Evolutionary conservation across 1,140 invertebrate genomes (phyloP).

Genomic region (Drosophila rhopaloa): DNA sequence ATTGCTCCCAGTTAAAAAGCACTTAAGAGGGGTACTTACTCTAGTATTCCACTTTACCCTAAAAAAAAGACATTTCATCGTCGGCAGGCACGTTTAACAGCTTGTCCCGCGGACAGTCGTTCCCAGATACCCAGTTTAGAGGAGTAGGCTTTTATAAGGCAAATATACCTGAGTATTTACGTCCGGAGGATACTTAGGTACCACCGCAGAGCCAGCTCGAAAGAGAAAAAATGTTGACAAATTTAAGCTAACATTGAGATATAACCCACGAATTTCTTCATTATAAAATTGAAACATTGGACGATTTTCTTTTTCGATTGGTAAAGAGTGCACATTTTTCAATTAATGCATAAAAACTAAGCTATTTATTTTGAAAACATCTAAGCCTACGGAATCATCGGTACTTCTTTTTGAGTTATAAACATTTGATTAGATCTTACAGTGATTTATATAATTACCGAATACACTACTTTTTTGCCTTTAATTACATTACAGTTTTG

Average conservation of each 20-base stretch:
- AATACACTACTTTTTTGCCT: too few species aligned
- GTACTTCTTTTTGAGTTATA: too few species aligned
- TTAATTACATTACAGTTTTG: too few species aligned
- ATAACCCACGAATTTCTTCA: not conserved
- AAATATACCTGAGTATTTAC: slow-evolving; percentile 12
- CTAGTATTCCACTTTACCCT: slow-evolving; percentile 32
- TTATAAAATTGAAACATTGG: not conserved
- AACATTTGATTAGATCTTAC: too few species aligned
- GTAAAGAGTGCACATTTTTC: too few species aligned
- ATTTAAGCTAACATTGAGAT: not conserved
- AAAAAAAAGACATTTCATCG: slow-evolving; percentile 32
- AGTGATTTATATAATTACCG: too few species aligned
- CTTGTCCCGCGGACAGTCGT: slow-evolving; percentile 8
- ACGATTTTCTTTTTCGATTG: too few species aligned
- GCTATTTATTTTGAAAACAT: too few species aligned
- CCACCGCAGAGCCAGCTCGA: not conserved
- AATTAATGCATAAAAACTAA: too few species aligned
- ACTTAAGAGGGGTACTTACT: slow-evolving; percentile 29
- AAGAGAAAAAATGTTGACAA: not conserved
- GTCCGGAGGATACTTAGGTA: not conserved
- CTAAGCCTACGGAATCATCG: too few species aligned
- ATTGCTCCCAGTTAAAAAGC: slow-evolving; percentile 31
- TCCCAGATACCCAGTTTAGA: not conserved
- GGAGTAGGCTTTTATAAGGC: slow-evolving; percentile 4
- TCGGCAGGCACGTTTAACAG: slow-evolving; percentile 23